Conservation (phyloP, 2,113 vertebrate species). For the Machaerirhynchus nigripectus region DNA sequence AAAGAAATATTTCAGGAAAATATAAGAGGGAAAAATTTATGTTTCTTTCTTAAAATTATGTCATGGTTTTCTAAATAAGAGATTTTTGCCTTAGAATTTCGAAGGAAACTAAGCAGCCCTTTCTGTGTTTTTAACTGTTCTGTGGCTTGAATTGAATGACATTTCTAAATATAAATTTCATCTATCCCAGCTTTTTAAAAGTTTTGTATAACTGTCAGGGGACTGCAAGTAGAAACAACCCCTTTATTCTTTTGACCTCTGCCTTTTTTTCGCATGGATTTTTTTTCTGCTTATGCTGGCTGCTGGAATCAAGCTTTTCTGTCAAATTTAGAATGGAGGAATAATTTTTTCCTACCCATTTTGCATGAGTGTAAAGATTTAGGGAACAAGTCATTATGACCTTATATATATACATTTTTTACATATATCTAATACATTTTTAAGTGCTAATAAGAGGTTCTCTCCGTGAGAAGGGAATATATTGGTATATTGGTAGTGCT, state of each 20-base stretch:
- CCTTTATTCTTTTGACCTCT: neutral
- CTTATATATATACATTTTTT: neutral
- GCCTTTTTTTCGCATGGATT: neutral
- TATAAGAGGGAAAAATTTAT: neutral
- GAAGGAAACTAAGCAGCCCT: neutral
- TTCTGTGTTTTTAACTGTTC: neutral
- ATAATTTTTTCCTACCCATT: neutral
- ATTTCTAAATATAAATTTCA: neutral
- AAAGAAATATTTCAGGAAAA: neutral
- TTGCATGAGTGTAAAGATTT: neutral
- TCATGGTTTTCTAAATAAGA: slow-evolving; percentile 9
- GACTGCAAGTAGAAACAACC: neutral
- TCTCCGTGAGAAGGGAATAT: neutral
- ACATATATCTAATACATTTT: neutral
- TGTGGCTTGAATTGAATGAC: neutral
- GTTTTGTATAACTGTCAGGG: neutral
- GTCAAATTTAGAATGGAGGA: neutral
- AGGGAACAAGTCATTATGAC: neutral
- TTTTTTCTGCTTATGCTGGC: neutral
- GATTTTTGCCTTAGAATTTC: neutral
- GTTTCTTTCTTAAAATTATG: slow-evolving; percentile 29
- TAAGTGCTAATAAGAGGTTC: neutral
- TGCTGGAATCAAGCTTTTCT: slow-evolving; percentile 4
- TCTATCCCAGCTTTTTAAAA: neutral
- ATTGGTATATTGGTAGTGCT: neutral